Conservation (phyloP, 2,888 invertebrate species). For the Morpho achilles region DNA sequence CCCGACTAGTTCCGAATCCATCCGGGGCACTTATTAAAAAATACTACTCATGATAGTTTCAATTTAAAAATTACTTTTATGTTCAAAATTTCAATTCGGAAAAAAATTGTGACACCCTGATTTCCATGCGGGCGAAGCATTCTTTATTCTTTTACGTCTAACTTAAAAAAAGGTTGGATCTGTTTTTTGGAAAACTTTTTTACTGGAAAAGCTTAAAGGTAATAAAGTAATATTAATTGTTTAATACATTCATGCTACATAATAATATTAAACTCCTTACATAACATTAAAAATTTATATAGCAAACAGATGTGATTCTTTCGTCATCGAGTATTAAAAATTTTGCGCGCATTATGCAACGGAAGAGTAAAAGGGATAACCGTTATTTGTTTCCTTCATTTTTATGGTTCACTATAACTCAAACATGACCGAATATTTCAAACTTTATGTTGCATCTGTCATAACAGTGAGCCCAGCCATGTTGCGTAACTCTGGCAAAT, state of each 20-base stretch:
- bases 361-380: conserved; percentile 20
- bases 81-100: too few relatives aligned
- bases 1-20: too few relatives aligned
- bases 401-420: conserved; percentile 50
- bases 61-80: too few relatives aligned
- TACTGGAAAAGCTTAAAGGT: too few relatives aligned
- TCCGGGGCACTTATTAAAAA: too few relatives aligned
- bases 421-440: conserved; percentile 41
- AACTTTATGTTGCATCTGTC: conserved; percentile 61
- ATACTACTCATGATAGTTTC: too few relatives aligned
- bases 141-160: too few relatives aligned
- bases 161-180: too few relatives aligned
- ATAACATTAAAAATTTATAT: background rate
- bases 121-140: too few relatives aligned
- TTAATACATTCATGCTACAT: background rate
- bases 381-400: conserved; percentile 41
- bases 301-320: conserved; percentile 12
- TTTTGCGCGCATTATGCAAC: conserved; percentile 23
- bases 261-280: conserved; percentile 5
- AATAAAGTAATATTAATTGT: too few relatives aligned
- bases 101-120: too few relatives aligned
- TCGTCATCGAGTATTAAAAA: conserved; percentile 10
- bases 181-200: too few relatives aligned
- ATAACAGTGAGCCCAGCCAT: conserved; percentile 46
- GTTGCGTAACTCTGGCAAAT: conserved; percentile 41